These are phyloP conservation scores for Hymenochirus boettgeri DNA, from an alignment of 2,113 vertebrate species.

Conservation along the genomic window DNA sequence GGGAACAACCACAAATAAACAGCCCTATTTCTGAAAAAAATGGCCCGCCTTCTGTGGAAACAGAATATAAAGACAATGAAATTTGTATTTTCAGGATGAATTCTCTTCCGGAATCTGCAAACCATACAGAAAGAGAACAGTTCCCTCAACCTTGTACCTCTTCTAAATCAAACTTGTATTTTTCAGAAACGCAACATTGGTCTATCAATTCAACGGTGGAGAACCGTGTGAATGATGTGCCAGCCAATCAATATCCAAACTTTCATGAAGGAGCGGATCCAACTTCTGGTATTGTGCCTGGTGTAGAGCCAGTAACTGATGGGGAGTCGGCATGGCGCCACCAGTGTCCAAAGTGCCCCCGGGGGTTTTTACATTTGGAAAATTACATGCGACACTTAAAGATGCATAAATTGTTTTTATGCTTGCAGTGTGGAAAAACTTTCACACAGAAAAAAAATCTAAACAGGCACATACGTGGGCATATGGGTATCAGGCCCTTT, in stretches of 20 bases:
- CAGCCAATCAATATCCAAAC: constrained; percentile 55
- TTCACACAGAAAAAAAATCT: constrained; percentile 80
- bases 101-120: constrained; percentile 51
- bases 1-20: constrained; percentile 37
- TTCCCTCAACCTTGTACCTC: constrained; percentile 70
- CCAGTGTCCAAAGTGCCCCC: constrained; percentile 75
- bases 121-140: constrained; percentile 51
- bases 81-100: constrained; percentile 72
- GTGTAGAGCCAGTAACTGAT: constrained; percentile 57
- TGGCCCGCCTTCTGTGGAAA: constrained; percentile 57
- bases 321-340: constrained; percentile 60
- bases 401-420: constrained; percentile 78
- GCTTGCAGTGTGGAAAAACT: constrained; percentile 78
- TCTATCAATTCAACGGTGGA: constrained; percentile 75
- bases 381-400: constrained; percentile 80
- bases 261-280: constrained; percentile 57
- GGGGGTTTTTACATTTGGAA: constrained; percentile 78
- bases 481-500: constrained; percentile 78
- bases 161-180: constrained; percentile 66
- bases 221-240: constrained; percentile 60
- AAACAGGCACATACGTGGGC: constrained; percentile 72
- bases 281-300: constrained; percentile 28
- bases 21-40: constrained; percentile 50
- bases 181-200: constrained; percentile 72
- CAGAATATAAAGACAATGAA: constrained; percentile 67